Base-by-base conservation (phyloP, 2,888 invertebrate genomes). In the Pilophorus perplexus region DNA sequence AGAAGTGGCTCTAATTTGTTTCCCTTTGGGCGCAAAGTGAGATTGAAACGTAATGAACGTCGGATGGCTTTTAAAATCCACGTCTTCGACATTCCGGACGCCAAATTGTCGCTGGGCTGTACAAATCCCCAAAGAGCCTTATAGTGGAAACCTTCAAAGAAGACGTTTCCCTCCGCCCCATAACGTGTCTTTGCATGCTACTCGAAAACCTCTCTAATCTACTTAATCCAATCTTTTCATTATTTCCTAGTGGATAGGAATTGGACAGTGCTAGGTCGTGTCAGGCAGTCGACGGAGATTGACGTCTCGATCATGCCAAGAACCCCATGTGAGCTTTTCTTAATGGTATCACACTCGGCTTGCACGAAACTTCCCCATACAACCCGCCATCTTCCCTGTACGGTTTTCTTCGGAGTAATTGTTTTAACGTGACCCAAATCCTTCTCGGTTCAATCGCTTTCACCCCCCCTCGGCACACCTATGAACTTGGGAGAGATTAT, bases 211-310 rank as follows among this genome's bases (percentile, higher is more conserved):
- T 6, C 16, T 42, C 27, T 59, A 59, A 59, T 59, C 59, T 59
- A 42, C 59, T 42, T 59, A 59, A 59, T 59, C 59, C 59, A 20
- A 59, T 59, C 59, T 59, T 59, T 59, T 59, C 59, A 59, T 59
- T 59, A 59, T 59, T 59, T 25, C 59, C 42, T 52, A 28, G 52
- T 28, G 52, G 52, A 25, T 10, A 12, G n/a, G 52, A 14, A 52
- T 52, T 52, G 52, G 52, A 28, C 52, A 52, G 52, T 52, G 52
- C 52, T 28, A 52, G 52, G 52, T 52, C 18, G 25, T 52, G 52
- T 52, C 52, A 52, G 52, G 52, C 52, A 52, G 52, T 28, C 28
- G 2, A 20, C 2, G 28, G 28, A 52, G 52, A 52, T 52, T 52
- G 52, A 52, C 52, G 52, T 52, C 52, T 52, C 52, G 52, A 52